phyloP scores from a whole-genome alignment of 1,140 invertebrate genomes.

The Drosophila sturtevanti region DNA sequence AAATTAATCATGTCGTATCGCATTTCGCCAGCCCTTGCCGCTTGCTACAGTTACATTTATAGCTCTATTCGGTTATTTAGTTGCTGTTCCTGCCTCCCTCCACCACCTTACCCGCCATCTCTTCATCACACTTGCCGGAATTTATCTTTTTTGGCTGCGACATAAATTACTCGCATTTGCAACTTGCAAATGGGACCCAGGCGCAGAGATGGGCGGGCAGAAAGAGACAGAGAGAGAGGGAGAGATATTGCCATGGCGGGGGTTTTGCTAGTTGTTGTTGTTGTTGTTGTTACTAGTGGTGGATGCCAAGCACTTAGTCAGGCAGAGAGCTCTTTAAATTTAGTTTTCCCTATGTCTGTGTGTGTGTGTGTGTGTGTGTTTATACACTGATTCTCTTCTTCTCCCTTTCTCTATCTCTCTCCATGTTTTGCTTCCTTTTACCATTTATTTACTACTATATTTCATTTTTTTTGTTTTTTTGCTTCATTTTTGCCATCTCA shows the following conservation, averaged over 20 bases:
- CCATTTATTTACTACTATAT: no score
- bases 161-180: constrained; percentile 69
- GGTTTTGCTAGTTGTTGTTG: background rate
- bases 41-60: constrained; percentile 58
- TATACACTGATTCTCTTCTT: background rate
- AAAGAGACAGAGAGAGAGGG: background rate
- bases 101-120: background rate
- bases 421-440: constrained; percentile 16
- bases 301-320: constrained; percentile 9
- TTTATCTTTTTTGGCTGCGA: constrained; percentile 73
- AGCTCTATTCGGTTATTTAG: constrained; percentile 60
- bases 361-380: constrained; percentile 12
- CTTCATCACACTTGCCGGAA: constrained; percentile 42
- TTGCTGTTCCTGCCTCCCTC: constrained; percentile 21
- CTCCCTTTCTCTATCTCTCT: background rate
- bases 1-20: constrained; percentile 77
- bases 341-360: constrained; percentile 45
- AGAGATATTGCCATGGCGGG: background rate
- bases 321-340: constrained; percentile 70
- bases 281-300: constrained; percentile 8
- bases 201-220: background rate
- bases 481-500: constrained; percentile 42
- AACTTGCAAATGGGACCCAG: constrained; percentile 8
- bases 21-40: constrained; percentile 63
- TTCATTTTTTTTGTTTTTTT: background rate